These are phyloP conservation scores for Poeciliopsis turneri DNA, from an alignment of 2,797 vertebrate genomes.

Conservation along the genomic window DNA sequence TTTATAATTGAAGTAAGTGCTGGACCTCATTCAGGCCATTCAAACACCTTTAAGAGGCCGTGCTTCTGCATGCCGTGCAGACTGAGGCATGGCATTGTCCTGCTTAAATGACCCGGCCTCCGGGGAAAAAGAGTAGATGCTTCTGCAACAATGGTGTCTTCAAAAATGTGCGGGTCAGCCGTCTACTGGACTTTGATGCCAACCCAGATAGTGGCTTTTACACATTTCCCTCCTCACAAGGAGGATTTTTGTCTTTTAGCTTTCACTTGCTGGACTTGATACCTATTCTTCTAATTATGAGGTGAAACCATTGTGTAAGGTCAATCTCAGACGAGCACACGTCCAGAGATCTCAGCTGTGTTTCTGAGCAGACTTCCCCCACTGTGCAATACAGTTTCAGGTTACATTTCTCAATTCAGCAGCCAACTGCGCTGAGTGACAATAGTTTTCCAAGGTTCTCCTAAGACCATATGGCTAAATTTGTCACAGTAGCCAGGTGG, in stretches of 20 bases:
- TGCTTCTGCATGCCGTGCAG: neutral
- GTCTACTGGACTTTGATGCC: neutral
- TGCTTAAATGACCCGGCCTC: neutral
- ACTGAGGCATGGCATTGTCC: neutral
- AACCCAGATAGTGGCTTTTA: neutral
- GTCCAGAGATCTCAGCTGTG: neutral
- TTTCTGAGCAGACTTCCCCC: neutral
- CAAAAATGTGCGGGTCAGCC: neutral
- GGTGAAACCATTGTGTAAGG: neutral
- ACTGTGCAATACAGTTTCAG: neutral
- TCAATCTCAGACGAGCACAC: neutral
- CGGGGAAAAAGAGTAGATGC: neutral
- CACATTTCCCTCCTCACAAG: neutral
- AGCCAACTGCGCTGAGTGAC: slow-evolving; percentile 1
- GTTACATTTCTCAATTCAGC: neutral
- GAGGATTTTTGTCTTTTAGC: neutral
- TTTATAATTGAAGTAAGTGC: neutral
- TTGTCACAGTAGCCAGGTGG: neutral
- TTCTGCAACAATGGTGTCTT: neutral
- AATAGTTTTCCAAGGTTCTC: slow-evolving; percentile 12
- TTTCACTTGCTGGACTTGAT: neutral
- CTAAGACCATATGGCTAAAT: slow-evolving; percentile 2
- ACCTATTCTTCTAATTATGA: neutral
- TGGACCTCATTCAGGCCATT: neutral
- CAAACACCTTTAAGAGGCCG: neutral